Evolutionary conservation across 2,797 vertebrate species (phyloP).

Genomic region (Thamnophis elegans): DNA sequence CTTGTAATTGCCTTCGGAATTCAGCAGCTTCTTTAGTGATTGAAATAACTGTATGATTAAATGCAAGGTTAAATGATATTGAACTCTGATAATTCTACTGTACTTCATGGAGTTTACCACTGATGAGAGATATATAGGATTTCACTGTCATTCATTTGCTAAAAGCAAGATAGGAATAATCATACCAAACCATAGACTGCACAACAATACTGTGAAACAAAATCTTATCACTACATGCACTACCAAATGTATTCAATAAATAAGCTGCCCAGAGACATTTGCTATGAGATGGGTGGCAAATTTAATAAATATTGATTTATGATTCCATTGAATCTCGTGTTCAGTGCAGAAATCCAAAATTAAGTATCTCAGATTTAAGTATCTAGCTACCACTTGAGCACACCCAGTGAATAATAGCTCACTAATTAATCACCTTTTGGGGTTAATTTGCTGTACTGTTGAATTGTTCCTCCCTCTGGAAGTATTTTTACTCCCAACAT

Average conservation of each 20-base stretch:
- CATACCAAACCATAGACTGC: background rate
- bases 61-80: background rate
- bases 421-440: background rate
- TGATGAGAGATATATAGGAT: background rate
- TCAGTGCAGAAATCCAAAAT: background rate
- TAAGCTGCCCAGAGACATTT: background rate
- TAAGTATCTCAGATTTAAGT: background rate
- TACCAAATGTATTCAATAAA: background rate
- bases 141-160: background rate
- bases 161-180: background rate
- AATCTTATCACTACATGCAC: background rate
- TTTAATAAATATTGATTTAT: background rate
- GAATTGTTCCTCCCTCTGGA: background rate
- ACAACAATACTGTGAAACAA: background rate
- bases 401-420: background rate
- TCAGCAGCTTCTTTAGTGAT: background rate
- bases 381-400: background rate
- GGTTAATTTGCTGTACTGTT: background rate
- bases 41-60: background rate
- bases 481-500: background rate
- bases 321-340: background rate
- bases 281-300: background rate
- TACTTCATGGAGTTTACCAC: background rate
- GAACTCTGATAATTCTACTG: background rate
- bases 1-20: constrained; percentile 21